Percentiles rank a stretch among this genome's conserved stretches.
Conservation (phyloP, 2,113 vertebrate species). For the Chaenogobius annularis region DNA sequence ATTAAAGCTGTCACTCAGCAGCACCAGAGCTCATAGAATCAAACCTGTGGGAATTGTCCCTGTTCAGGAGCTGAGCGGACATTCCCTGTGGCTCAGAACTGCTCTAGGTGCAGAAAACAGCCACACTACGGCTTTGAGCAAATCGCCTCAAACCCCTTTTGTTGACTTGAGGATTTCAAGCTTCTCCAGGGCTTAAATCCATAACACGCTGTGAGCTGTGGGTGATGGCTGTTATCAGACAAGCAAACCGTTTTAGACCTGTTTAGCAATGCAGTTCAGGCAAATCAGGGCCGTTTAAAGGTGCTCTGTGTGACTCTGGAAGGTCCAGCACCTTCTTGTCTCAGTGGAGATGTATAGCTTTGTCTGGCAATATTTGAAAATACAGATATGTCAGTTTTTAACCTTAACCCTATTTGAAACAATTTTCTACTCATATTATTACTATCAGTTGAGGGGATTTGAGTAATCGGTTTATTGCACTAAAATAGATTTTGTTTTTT, state of each 20-base stretch:
- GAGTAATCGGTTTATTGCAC: too few species aligned
- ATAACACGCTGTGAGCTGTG: constrained; percentile 39
- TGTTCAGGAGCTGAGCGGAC: constrained; percentile 8
- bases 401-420: too few species aligned
- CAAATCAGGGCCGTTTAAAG: constrained; percentile 5
- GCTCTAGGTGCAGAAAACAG: constrained; percentile 30
- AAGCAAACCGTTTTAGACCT: constrained; percentile 39
- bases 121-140: constrained; percentile 40
- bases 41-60: constrained; percentile 3
- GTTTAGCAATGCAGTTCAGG: constrained; percentile 16
- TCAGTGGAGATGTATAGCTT: not conserved
- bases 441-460: too few species aligned
- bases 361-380: too few species aligned
- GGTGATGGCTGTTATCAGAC: constrained; percentile 25
- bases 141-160: constrained; percentile 51
- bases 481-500: too few species aligned
- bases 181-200: constrained; percentile 48
- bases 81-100: constrained; percentile 15
- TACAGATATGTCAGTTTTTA: too few species aligned
- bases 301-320: not conserved
- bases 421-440: too few species aligned
- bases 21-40: not conserved
- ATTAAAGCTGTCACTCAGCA: not conserved
- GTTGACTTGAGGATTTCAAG: constrained; percentile 59
- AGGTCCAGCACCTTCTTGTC: not conserved